Evolutionary conservation across 2,797 vertebrate species (phyloP).

Genomic region (Sebastes vulpes): DNA sequence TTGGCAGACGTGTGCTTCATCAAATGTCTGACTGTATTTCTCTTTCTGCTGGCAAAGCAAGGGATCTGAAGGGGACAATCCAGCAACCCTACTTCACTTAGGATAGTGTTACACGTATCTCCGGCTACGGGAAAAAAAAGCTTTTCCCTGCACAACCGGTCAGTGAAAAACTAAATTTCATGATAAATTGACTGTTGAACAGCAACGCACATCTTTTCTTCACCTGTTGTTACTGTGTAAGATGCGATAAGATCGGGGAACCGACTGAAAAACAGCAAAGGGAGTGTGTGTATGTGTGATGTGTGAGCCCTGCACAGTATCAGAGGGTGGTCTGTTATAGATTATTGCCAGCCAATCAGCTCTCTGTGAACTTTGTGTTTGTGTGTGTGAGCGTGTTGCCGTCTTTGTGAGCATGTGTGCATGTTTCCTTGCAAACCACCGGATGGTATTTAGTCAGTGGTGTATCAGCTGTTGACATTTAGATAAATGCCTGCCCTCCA

Average conservation of each 20-base stretch:
- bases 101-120: constrained; percentile 2
- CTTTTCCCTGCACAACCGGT: neutral
- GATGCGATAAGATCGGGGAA: neutral
- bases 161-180: neutral
- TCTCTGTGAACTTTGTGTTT: constrained; percentile 37
- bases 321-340: constrained; percentile 40
- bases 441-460: constrained; percentile 80
- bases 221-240: neutral
- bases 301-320: constrained; percentile 17
- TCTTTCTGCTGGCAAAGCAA: constrained; percentile 73
- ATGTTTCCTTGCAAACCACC: constrained; percentile 52
- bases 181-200: constrained; percentile 14
- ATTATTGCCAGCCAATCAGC: constrained; percentile 13
- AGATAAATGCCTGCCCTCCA: constrained; percentile 83
- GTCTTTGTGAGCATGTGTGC: constrained; percentile 14
- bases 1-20: constrained; percentile 71
- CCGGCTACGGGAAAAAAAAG: neutral
- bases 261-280: neutral
- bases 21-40: constrained; percentile 76
- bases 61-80: constrained; percentile 37
- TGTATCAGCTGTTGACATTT: constrained; percentile 85
- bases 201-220: neutral
- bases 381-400: constrained; percentile 3
- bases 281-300: neutral
- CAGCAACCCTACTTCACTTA: constrained; percentile 19